Conservation (phyloP, 2,888 invertebrate genomes). For the Aspidapion aeneum region DNA sequence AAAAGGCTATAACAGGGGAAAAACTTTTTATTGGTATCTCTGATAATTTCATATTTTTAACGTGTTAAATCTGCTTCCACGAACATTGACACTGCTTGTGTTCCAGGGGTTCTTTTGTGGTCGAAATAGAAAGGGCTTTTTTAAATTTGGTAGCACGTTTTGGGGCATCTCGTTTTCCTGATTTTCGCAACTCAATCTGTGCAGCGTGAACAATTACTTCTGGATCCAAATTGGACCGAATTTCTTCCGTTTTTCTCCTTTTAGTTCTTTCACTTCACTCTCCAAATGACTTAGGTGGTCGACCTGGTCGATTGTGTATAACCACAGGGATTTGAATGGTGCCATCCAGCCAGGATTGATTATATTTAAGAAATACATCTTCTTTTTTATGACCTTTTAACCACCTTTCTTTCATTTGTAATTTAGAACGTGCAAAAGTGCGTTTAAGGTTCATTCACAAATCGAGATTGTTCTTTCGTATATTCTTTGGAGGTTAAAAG, state of each 20-base stretch:
- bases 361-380: slow-evolving; percentile 8
- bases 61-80: no score
- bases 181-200: slow-evolving; percentile 5
- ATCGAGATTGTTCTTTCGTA: no score
- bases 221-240: slow-evolving; percentile 9
- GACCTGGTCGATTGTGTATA: slow-evolving; percentile 5
- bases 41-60: no score
- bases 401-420: no score
- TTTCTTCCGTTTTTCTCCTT: slow-evolving; percentile 12
- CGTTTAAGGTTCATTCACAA: no score
- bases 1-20: background rate
- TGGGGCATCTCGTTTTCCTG: slow-evolving; percentile 10
- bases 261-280: slow-evolving; percentile 12
- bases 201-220: slow-evolving; percentile 6
- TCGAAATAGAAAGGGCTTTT: no score
- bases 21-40: background rate
- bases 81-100: no score
- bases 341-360: slow-evolving; percentile 8
- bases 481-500: no score
- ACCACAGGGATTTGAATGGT: slow-evolving; percentile 7
- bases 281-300: slow-evolving; percentile 10
- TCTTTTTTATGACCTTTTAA: slow-evolving; percentile 6
- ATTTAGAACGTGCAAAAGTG: no score
- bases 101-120: no score
- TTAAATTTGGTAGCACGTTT: no score